These are phyloP conservation scores for Malurus splendens DNA, from an alignment of 2,797 vertebrate genomes.

Conservation along the genomic window DNA sequence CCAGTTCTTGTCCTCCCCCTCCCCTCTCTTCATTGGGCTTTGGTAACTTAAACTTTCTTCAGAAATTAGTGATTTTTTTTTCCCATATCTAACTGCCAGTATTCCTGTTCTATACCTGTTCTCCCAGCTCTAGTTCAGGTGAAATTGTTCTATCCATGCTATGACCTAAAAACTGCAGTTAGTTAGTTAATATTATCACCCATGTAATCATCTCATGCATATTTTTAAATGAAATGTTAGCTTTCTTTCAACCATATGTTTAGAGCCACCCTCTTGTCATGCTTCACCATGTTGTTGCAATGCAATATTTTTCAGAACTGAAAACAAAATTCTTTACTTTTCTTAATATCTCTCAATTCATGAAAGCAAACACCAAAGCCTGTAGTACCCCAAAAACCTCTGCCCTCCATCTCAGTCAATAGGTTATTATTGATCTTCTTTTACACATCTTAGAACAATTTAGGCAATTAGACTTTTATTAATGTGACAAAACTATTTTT, in stretches of 20 bases:
- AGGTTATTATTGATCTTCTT: not conserved
- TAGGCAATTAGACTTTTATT: not conserved
- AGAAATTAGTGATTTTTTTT: not conserved
- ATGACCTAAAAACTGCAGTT: not conserved
- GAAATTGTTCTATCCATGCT: not conserved
- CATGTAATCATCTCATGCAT: not conserved
- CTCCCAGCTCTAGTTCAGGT: not conserved
- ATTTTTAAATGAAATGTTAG: not conserved
- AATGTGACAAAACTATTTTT: not conserved
- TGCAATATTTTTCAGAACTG: not conserved
- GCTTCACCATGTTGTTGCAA: not conserved
- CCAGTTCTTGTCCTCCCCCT: rapidly evolving
- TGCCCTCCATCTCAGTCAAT: not conserved
- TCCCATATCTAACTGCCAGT: not conserved
- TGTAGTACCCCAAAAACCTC: not conserved
- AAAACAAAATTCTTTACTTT: not conserved
- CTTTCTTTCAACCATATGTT: not conserved
- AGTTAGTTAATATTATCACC: rapidly evolving
- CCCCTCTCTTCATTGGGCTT: rapidly evolving
- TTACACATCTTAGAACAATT: not conserved
- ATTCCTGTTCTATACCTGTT: not conserved
- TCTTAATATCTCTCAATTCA: not conserved
- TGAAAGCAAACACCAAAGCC: not conserved
- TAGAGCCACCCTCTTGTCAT: not conserved
- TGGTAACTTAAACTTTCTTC: not conserved